Percentiles rank a stretch among this genome's conserved stretches.
Evolutionary conservation across 2,113 vertebrate genomes (phyloP).

Genomic region (Pica pica): DNA sequence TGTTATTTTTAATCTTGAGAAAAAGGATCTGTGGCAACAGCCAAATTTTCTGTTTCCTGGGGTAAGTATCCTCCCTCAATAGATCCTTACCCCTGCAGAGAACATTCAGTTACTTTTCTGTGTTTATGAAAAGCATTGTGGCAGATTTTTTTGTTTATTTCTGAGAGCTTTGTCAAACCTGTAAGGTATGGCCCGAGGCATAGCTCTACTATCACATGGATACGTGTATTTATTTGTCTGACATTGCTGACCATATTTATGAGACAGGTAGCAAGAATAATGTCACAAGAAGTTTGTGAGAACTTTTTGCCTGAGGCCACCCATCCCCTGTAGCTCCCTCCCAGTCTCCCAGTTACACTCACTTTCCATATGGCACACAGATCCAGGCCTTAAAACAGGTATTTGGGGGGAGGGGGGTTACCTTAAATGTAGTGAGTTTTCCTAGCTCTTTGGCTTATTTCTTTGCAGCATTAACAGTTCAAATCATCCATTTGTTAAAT

Average conservation of each 20-base stretch:
- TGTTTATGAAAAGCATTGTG: background rate
- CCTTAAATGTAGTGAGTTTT: background rate
- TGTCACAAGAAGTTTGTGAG: background rate
- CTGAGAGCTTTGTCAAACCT: background rate
- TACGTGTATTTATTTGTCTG: background rate
- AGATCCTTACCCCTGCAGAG: background rate
- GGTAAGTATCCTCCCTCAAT: background rate
- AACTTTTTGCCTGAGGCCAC: background rate
- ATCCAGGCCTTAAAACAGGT: background rate
- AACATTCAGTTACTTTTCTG: background rate
- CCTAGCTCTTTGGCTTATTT: background rate
- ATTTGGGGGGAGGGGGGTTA: background rate
- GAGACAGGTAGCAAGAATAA: background rate
- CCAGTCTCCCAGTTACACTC: background rate
- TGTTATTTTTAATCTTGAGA: slow-evolving; percentile 42
- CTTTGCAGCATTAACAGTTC: background rate
- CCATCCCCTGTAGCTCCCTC: background rate
- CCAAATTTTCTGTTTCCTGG: background rate
- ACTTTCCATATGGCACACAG: background rate
- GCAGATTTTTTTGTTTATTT: background rate
- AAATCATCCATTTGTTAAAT: background rate
- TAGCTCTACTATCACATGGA: background rate
- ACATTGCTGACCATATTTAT: background rate
- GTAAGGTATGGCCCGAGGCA: background rate
- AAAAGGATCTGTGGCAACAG: background rate